Evolutionary conservation across 2,888 invertebrate genomes (phyloP), one percentile per base, ranked within the genome.

Genomic region (Drosophila eohydei): DNA sequence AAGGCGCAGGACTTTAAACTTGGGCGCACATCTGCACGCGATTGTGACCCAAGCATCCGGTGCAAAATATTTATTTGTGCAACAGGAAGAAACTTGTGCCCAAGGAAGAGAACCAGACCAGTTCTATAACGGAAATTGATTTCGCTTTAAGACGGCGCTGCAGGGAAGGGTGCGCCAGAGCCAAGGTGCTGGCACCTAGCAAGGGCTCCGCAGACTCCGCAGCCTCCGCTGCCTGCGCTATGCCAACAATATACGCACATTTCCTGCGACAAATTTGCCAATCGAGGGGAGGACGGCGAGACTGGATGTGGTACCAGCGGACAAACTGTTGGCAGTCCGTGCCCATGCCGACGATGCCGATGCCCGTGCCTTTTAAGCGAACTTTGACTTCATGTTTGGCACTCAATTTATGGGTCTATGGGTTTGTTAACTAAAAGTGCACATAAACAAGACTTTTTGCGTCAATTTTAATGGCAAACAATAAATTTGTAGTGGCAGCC

Each of bases 371-470:
- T 74, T 86, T 64, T 62, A 74, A 81, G 69, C 89, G 84, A 84
- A 89, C 84, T 84, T 87, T 89, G 84, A 89, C 84, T 85, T 84
- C 79, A 74, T 77, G 81, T 77, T 83, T 74, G 84, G 59, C 77
- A 72, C 89, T 87, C 84, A 87, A 85, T 85, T 85, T 85, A 84
- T 84, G 89, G 88, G 88, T 84, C 87, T 87, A 87, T 87, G 83
- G 86, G 89, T 83, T 89, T 83, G 84, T 84, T 81, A 84, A 81
- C 84, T 85, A 89, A 89, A 81, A 89, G 89, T 81, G 80, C 72
- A 74, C 86, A 89, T 89, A 86, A 86, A 86, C 86, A 88, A 83
- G 83, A 77, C 88, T 79, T 74, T 85, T 75, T 74, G 73, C 70
- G 74, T 78, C 83, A 69, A 85, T 85, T 89, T 88, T 89, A 86